Percentiles rank a stretch among this genome's conserved stretches.
Conservation (phyloP, 2,113 vertebrate species). For the Illadopsis cleaveri region DNA sequence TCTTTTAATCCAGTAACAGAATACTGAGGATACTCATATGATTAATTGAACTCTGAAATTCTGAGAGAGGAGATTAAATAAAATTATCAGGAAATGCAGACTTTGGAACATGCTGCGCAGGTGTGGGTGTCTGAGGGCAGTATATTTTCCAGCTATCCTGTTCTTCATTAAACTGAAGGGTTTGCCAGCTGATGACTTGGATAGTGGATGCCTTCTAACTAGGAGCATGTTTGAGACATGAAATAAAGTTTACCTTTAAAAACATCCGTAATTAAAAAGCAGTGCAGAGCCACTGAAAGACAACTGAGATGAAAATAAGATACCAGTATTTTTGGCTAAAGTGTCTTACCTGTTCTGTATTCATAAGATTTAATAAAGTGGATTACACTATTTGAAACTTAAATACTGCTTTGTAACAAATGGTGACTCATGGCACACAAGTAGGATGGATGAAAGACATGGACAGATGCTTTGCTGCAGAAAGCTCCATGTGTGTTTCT, state of each 20-base stretch:
- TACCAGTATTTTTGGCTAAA: not conserved
- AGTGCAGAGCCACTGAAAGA: not conserved
- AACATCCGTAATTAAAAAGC: not conserved
- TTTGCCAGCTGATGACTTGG: not conserved
- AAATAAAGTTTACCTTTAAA: not conserved
- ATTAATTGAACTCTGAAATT: not conserved
- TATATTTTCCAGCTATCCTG: accelerated
- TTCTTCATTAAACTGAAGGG: not conserved
- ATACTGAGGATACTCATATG: not conserved
- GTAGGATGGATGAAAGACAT: not conserved
- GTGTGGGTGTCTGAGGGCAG: not conserved
- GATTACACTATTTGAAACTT: not conserved
- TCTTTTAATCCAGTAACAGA: not conserved
- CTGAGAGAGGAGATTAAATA: not conserved
- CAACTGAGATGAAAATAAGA: not conserved
- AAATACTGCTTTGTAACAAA: not conserved
- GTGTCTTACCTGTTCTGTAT: not conserved
- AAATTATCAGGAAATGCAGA: not conserved
- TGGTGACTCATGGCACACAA: not conserved
- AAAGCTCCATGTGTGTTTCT: not conserved
- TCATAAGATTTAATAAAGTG: not conserved
- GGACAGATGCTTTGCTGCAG: not conserved
- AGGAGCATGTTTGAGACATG: not conserved
- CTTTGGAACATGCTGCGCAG: not conserved
- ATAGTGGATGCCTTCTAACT: not conserved